phyloP scores from a whole-genome alignment of 2,113 vertebrate species.

The Cyphomyrus plagiostoma region DNA sequence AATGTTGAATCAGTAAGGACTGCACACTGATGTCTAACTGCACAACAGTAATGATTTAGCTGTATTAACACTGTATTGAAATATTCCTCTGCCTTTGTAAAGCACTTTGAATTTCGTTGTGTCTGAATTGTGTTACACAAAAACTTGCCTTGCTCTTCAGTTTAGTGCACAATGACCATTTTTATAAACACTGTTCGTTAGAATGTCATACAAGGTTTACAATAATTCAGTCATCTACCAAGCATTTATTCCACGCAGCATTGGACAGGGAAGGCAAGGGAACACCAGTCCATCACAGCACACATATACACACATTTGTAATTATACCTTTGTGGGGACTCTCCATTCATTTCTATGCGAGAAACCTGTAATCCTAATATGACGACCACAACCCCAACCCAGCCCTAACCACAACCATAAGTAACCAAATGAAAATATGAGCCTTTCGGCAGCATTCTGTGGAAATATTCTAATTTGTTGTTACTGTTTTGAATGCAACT shows the following conservation, averaged over 20 bases:
- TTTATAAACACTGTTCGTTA: background rate
- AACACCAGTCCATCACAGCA: background rate
- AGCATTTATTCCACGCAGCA: background rate
- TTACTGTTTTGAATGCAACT: background rate
- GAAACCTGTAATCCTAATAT: no score
- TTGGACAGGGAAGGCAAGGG: background rate
- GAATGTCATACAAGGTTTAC: background rate
- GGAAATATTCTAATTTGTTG: no score
- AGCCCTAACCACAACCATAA: no score
- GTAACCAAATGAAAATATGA: no score
- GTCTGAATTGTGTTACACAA: background rate
- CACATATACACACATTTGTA: background rate
- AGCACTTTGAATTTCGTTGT: no score
- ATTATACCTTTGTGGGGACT: no score
- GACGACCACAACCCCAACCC: no score
- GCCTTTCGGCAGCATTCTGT: no score
- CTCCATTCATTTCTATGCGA: no score
- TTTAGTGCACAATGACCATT: background rate
- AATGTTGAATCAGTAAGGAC: background rate
- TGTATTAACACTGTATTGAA: background rate
- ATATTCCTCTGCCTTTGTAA: no score
- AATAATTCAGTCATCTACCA: background rate
- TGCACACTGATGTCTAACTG: background rate
- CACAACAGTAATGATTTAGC: background rate
- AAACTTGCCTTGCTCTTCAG: background rate